Conservation (phyloP, 2,888 invertebrate genomes). For the Drepana falcataria region DNA sequence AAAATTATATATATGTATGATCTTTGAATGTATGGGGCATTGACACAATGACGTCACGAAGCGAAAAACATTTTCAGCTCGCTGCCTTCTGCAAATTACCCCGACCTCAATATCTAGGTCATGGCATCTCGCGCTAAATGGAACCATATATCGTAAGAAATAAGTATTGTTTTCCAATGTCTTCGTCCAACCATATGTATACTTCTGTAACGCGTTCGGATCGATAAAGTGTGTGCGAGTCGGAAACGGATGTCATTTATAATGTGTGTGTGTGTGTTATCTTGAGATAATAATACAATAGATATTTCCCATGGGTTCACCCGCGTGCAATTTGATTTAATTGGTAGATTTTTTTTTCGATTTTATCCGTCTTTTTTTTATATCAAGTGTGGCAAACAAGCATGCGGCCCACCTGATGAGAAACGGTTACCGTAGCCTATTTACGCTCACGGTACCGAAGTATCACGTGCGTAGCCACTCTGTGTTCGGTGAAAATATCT, state of each 20-base stretch:
- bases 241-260: slow-evolving; percentile 48
- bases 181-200: slow-evolving; percentile 18
- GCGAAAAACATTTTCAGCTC: slow-evolving; percentile 30
- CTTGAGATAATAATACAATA: background rate
- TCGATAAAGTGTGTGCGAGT: slow-evolving; percentile 37
- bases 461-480: too few species aligned
- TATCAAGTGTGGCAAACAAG: too few species aligned
- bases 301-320: background rate
- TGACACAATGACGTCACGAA: slow-evolving; percentile 38
- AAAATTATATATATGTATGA: background rate
- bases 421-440: too few species aligned
- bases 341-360: too few species aligned
- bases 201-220: slow-evolving; percentile 35
- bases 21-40: slow-evolving; percentile 12
- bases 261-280: slow-evolving; percentile 16
- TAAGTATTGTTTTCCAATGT: slow-evolving; percentile 41
- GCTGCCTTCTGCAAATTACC: slow-evolving; percentile 51
- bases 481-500: too few species aligned
- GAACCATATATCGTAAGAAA: slow-evolving; percentile 28
- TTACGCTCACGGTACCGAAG: too few species aligned
- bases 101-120: slow-evolving; percentile 61
- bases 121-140: slow-evolving; percentile 34
- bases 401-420: too few species aligned
- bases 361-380: too few species aligned
- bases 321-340: too few species aligned